These are phyloP conservation scores for Enteromius unitaeniatus DNA, from an alignment of 2,797 vertebrate genomes.

Conservation along the genomic window DNA sequence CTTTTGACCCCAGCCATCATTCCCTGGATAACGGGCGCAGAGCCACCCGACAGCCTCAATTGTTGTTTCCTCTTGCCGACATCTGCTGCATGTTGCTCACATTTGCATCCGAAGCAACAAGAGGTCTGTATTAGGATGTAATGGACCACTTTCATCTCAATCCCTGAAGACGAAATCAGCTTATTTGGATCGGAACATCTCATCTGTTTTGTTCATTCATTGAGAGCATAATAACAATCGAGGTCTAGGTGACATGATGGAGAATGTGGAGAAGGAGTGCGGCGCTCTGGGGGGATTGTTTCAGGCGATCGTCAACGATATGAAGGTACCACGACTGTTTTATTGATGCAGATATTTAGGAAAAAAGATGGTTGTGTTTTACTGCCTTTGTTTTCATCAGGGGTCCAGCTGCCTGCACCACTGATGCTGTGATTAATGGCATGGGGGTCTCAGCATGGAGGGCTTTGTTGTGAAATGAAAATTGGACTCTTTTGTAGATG, in stretches of 20 bases:
- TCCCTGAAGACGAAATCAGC: slow-evolving; percentile 37
- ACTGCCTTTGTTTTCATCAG: slow-evolving; percentile 79
- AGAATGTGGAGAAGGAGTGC: slow-evolving; percentile 95
- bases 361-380: slow-evolving; percentile 61
- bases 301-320: slow-evolving; percentile 97
- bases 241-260: slow-evolving; percentile 80
- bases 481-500: slow-evolving; percentile 14
- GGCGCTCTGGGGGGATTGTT: slow-evolving; percentile 96
- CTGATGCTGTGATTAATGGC: slow-evolving; percentile 63
- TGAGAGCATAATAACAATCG: slow-evolving; percentile 36
- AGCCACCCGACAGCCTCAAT: slow-evolving; percentile 45
- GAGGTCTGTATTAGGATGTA: slow-evolving; percentile 33
- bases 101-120: slow-evolving; percentile 28
- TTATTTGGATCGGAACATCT: slow-evolving; percentile 7
- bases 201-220: slow-evolving; percentile 45
- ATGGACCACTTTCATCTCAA: slow-evolving; percentile 35
- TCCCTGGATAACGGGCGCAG: slow-evolving; percentile 35
- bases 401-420: slow-evolving; percentile 71
- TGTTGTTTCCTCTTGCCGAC: slow-evolving; percentile 47
- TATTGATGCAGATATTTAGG: slow-evolving; percentile 35
- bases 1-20: slow-evolving; percentile 63
- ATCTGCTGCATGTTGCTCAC: slow-evolving; percentile 30
- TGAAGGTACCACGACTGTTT: slow-evolving; percentile 86
- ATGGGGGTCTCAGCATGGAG: slow-evolving; percentile 45
- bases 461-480: slow-evolving; percentile 60